These are phyloP conservation scores for Astreopora myriophthalma DNA, from an alignment of 64 coral and sea anemone species.

Conservation along the genomic window DNA sequence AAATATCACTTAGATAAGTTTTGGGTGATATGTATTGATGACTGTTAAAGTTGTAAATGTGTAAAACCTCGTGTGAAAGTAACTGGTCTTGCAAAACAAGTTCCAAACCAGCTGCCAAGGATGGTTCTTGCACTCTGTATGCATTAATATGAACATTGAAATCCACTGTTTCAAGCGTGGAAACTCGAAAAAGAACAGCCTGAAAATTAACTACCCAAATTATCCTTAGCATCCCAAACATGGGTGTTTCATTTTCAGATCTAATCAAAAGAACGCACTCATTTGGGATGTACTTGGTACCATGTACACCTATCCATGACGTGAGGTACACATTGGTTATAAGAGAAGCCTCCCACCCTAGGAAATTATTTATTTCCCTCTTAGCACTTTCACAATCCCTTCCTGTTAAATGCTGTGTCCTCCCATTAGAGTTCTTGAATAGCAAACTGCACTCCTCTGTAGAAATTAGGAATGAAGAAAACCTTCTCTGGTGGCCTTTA, in stretches of 20 bases:
- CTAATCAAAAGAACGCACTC: not conserved
- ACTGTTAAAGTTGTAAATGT: not conserved
- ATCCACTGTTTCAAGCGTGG: not conserved
- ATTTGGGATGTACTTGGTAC: conserved; percentile 3
- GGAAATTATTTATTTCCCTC: not conserved
- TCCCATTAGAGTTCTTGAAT: not conserved
- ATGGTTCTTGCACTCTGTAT: not conserved
- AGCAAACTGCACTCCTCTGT: not conserved
- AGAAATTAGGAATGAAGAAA: not conserved
- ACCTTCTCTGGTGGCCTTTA: not conserved
- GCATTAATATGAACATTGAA: not conserved
- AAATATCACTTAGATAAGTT: not conserved
- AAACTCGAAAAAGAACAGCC: not conserved
- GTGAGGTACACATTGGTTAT: not conserved
- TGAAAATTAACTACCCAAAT: not conserved
- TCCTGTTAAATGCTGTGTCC: not conserved
- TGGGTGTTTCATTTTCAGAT: not conserved
- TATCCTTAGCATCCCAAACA: not conserved
- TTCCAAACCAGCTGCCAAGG: not conserved
- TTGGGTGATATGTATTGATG: not conserved
- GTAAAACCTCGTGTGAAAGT: not conserved
- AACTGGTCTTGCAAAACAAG: not conserved
- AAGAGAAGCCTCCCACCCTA: not conserved
- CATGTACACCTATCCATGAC: not conserved
- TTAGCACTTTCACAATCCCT: conserved; percentile 3